These are phyloP conservation scores for Asobara japonica DNA, from an alignment of 1,140 invertebrate species.

Conservation along the genomic window DNA sequence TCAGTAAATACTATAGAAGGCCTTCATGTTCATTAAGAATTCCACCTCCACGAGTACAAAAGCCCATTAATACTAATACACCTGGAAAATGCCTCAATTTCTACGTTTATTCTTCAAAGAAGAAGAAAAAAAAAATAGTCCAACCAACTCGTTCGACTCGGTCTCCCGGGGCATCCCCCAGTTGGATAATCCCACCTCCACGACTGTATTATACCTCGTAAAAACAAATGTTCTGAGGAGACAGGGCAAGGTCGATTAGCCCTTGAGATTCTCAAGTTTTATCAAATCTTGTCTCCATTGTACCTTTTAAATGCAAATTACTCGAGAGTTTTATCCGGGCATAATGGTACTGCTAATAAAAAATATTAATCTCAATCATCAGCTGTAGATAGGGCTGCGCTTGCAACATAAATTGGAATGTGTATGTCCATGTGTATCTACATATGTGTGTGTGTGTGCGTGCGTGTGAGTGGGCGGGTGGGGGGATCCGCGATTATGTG, in stretches of 20 bases:
- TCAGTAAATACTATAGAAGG: too few species aligned
- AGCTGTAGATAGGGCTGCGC: too few species aligned
- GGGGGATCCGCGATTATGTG: too few species aligned
- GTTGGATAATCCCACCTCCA: slow-evolving; percentile 44
- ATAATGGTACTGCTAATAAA: neutral
- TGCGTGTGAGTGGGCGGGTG: too few species aligned
- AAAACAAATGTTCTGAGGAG: slow-evolving; percentile 32
- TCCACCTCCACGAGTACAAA: neutral
- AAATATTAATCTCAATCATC: neutral
- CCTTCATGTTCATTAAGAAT: slow-evolving; percentile 4
- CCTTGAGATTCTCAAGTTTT: slow-evolving; percentile 20
- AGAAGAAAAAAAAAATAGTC: slow-evolving; percentile 29
- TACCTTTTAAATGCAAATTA: slow-evolving; percentile 32
- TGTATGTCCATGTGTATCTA: too few species aligned
- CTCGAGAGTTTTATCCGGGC: slow-evolving; percentile 24
- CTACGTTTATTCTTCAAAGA: neutral
- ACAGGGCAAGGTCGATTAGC: slow-evolving; percentile 36
- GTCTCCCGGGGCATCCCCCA: slow-evolving; percentile 34
- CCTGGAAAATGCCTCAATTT: neutral
- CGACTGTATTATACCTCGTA: slow-evolving; percentile 42
- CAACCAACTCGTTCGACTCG: slow-evolving; percentile 42
- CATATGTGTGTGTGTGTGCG: too few species aligned
- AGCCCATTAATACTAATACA: slow-evolving; percentile 2
- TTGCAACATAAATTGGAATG: too few species aligned
- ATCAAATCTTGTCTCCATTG: slow-evolving; percentile 8